Evolutionary conservation across 1,140 invertebrate species (phyloP), one percentile per base, ranked within the genome.

Genomic region (Hetaerina americana): DNA sequence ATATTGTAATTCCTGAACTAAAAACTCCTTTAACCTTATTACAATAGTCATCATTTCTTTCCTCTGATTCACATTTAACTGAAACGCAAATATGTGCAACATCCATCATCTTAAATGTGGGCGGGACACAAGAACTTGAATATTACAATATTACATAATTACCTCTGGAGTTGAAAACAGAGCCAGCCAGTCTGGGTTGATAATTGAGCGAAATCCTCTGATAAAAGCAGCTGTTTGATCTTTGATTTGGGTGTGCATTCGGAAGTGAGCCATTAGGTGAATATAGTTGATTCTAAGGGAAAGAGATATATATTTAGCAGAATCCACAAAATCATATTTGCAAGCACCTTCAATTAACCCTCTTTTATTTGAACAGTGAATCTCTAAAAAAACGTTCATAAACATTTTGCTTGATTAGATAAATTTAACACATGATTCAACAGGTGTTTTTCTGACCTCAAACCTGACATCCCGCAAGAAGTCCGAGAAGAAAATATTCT

Each of bases 81-180:
- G n/a, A n/a, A n/a, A n/a, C n/a, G n/a, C n/a, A n/a, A n/a, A n/a
- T n/a, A n/a, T n/a, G n/a, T n/a, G n/a, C n/a, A n/a, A n/a, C n/a
- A n/a, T n/a, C n/a, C n/a, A n/a, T n/a, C n/a, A n/a, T n/a, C n/a
- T n/a, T n/a, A n/a, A n/a, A n/a, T n/a, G n/a, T n/a, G n/a, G n/a
- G n/a, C n/a, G n/a, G n/a, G n/a, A n/a, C n/a, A n/a, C n/a, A n/a
- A n/a, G n/a, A n/a, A n/a, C n/a, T n/a, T n/a, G n/a, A n/a, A n/a
- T n/a, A n/a, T n/a, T n/a, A n/a, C n/a, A n/a, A n/a, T n/a, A n/a
- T n/a, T n/a, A n/a, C n/a, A 22, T 66, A 71, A 76, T 80, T 79
- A 98, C 89, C 84, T 99, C 98, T 5, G 96, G 95, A 0, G 96
- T 93, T 5, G 96, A 98, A 80, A 99, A 99, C 72, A 99, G 84